Percentiles rank a stretch among this genome's conserved stretches.
These are phyloP conservation scores for Meloidogyne hapla DNA, from an alignment of 1,140 invertebrate species.

Conservation along the genomic window DNA sequence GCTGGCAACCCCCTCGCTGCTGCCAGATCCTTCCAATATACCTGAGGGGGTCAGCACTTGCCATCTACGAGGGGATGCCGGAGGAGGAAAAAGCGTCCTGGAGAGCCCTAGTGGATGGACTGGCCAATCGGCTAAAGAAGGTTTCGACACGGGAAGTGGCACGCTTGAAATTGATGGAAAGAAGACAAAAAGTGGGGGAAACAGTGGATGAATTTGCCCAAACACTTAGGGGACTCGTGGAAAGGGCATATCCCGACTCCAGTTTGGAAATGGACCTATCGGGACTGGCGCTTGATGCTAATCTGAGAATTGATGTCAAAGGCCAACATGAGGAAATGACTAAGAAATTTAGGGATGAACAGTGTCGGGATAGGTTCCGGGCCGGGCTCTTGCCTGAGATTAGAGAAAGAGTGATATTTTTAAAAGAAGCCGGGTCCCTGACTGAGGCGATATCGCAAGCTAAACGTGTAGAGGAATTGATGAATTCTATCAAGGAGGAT, in stretches of 20 bases:
- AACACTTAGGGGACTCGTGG: background rate
- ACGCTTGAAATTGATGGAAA: background rate
- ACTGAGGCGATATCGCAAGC: background rate
- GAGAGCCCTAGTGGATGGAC: background rate
- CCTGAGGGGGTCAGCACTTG: background rate
- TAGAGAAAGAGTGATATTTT: background rate
- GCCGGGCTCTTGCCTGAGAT: background rate
- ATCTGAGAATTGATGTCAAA: background rate
- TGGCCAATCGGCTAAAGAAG: background rate
- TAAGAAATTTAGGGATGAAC: background rate
- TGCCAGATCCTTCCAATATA: background rate
- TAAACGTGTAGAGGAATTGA: background rate
- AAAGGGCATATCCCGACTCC: background rate
- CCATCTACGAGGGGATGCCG: background rate
- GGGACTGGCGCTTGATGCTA: background rate
- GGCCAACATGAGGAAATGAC: background rate
- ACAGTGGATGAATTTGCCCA: conserved; percentile 8
- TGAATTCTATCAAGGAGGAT: background rate
- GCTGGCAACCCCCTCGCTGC: background rate
- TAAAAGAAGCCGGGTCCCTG: background rate
- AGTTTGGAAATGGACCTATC: background rate
- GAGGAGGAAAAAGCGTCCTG: background rate
- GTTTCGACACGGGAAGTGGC: background rate
- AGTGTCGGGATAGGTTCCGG: background rate
- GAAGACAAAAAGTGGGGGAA: background rate